A percentile compares a stretch with the other conserved stretches of the same genome.
Evolutionary conservation across 2,888 invertebrate genomes (phyloP).

Genomic region (Ichneumon xanthorius): DNA sequence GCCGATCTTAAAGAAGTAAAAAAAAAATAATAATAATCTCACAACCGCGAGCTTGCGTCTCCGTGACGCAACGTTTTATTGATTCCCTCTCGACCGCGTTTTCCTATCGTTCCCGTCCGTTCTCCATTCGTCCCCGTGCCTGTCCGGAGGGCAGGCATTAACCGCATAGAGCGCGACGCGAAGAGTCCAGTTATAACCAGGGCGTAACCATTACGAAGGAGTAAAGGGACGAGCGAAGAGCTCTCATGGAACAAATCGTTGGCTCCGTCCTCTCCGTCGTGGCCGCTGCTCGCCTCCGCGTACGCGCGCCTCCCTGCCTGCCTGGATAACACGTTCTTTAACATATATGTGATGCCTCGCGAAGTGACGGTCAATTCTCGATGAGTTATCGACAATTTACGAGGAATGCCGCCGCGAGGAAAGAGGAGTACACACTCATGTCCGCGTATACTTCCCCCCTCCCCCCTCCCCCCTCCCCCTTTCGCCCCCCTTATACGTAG

Average conservation of each 20-base stretch:
- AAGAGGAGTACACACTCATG: slow-evolving; percentile 37
- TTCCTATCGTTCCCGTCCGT: slow-evolving; percentile 17
- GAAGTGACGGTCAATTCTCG: slow-evolving; percentile 77
- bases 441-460: not conserved
- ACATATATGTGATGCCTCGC: slow-evolving; percentile 58
- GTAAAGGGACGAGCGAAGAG: slow-evolving; percentile 25
- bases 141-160: slow-evolving; percentile 42
- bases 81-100: slow-evolving; percentile 1
- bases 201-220: slow-evolving; percentile 51
- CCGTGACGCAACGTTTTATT: too few species aligned
- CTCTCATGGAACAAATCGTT: slow-evolving; percentile 35
- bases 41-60: too few species aligned
- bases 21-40: too few species aligned
- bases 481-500: not conserved
- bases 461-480: not conserved
- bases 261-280: slow-evolving; percentile 48
- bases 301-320: slow-evolving; percentile 24
- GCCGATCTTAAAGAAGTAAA: too few species aligned
- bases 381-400: slow-evolving; percentile 82
- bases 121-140: slow-evolving; percentile 6
- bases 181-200: slow-evolving; percentile 49
- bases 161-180: slow-evolving; percentile 29
- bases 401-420: slow-evolving; percentile 78
- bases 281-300: slow-evolving; percentile 19
- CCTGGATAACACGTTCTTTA: slow-evolving; percentile 64